Percentiles rank a stretch among this genome's conserved stretches.
These are phyloP conservation scores for Parnassius apollo DNA, from an alignment of 2,888 invertebrate genomes.

Conservation along the genomic window DNA sequence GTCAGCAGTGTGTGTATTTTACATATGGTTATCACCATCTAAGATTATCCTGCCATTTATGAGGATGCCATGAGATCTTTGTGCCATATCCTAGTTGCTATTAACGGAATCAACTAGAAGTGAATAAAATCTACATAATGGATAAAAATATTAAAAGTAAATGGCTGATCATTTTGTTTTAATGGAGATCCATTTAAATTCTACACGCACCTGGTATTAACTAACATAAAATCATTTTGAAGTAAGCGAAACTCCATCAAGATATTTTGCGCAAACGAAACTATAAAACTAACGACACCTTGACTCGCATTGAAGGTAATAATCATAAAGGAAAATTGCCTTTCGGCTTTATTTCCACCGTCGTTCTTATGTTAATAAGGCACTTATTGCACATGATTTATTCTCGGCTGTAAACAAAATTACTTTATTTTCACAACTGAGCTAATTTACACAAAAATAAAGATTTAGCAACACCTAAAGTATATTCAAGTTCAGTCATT, in stretches of 20 bases:
- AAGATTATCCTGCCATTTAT: too few relatives aligned
- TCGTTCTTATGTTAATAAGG: constrained; percentile 25
- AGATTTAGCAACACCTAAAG: neutral
- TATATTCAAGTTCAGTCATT: too few relatives aligned
- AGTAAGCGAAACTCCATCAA: constrained; percentile 6
- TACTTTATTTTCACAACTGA: constrained; percentile 23
- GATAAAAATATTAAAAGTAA: too few relatives aligned
- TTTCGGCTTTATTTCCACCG: constrained; percentile 9
- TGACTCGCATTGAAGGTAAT: constrained; percentile 16
- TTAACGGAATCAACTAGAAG: too few relatives aligned
- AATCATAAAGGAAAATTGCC: constrained; percentile 27
- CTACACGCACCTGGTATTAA: too few relatives aligned
- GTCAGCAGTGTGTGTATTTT: too few relatives aligned
- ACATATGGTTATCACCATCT: too few relatives aligned
- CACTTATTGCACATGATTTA: constrained; percentile 27
- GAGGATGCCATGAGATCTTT: too few relatives aligned
- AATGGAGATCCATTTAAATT: too few relatives aligned
- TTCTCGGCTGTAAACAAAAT: constrained; percentile 23
- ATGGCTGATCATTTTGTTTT: too few relatives aligned
- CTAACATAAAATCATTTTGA: constrained; percentile 1
- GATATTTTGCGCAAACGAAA: constrained; percentile 19
- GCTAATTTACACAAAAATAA: neutral
- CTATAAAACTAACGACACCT: constrained; percentile 12
- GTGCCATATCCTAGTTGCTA: too few relatives aligned
- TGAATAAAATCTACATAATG: too few relatives aligned